Conservation (phyloP, 2,888 invertebrate species). For the Uloborus plumipes region DNA sequence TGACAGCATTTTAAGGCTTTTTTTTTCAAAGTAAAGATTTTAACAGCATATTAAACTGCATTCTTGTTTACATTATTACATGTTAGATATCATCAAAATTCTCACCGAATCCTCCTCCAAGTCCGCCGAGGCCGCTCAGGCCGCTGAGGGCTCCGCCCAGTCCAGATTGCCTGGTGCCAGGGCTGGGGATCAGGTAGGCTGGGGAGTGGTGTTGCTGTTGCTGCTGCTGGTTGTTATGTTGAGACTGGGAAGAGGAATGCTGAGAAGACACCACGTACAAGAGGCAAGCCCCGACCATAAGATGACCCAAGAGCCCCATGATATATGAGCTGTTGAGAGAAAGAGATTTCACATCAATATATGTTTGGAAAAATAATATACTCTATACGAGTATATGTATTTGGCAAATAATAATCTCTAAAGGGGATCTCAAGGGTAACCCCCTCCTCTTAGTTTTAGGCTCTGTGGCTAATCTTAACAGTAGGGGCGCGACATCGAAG, state of each 20-base stretch:
- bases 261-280: constrained; percentile 19
- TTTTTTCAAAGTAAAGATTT: no score
- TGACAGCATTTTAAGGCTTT: no score
- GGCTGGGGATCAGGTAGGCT: constrained; percentile 56
- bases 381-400: no score
- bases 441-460: no score
- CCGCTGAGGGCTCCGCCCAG: constrained; percentile 42
- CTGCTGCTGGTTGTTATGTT: constrained; percentile 8
- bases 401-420: no score
- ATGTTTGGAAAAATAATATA: no score
- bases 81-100: not conserved
- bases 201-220: constrained; percentile 42
- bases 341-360: no score
- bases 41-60: no score
- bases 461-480: no score
- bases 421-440: no score
- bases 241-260: constrained; percentile 30
- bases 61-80: not conserved
- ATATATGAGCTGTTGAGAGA: no score
- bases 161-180: constrained; percentile 41
- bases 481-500: no score
- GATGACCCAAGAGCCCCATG: constrained; percentile 23
- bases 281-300: constrained; percentile 17
- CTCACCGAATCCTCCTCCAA: constrained; percentile 44
- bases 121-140: constrained; percentile 25